Conservation (phyloP, 2,797 vertebrate species). For the Pogoniulus pusillus region DNA sequence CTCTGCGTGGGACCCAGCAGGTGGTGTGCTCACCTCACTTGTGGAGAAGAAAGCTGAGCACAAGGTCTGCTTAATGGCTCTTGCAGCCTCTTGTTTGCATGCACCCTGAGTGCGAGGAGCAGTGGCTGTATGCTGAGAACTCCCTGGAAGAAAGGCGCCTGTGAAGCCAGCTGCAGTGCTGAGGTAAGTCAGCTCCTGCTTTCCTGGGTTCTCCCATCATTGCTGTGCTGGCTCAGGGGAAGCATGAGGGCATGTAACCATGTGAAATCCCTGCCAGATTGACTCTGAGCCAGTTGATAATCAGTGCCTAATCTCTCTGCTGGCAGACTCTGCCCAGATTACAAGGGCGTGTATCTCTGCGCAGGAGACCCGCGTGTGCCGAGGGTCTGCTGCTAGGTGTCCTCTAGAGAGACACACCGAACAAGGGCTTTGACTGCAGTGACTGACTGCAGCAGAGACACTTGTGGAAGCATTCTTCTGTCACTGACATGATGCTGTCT, state of each 20-base stretch:
- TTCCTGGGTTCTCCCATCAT: background rate
- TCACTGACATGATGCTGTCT: rapidly evolving
- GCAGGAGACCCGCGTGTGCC: rapidly evolving
- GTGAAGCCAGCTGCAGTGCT: background rate
- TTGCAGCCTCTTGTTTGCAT: background rate
- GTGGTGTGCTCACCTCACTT: rapidly evolving
- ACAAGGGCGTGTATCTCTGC: background rate
- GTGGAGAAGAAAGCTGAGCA: background rate
- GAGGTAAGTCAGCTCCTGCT: constrained; percentile 13
- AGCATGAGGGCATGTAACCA: background rate
- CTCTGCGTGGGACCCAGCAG: background rate
- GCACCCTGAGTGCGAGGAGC: background rate
- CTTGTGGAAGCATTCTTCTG: background rate
- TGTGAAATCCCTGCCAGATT: background rate
- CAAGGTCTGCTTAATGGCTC: rapidly evolving
- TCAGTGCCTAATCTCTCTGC: constrained; percentile 4
- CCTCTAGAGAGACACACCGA: too few species aligned
- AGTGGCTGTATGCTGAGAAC: rapidly evolving
- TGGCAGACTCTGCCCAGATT: background rate
- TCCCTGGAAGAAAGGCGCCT: background rate
- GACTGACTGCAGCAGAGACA: background rate
- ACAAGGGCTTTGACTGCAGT: background rate
- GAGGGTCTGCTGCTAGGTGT: rapidly evolving
- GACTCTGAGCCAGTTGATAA: background rate
- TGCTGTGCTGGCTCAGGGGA: background rate